These are phyloP conservation scores for Silurus aristotelis DNA, from an alignment of 2,797 vertebrate genomes.

Conservation along the genomic window DNA sequence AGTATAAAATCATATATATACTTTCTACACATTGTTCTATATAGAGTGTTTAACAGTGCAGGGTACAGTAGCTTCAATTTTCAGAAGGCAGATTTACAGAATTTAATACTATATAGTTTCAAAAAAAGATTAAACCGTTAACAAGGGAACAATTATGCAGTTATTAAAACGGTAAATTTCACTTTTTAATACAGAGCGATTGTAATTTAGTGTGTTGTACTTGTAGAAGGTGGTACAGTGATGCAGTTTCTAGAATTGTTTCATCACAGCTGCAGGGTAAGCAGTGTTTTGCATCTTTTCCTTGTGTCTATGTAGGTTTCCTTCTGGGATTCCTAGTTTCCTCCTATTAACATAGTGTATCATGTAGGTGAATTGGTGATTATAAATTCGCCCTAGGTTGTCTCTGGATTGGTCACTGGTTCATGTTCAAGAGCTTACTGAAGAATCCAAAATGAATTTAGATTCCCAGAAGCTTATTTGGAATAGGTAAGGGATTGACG, in stretches of 20 bases:
- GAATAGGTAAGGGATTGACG: background rate
- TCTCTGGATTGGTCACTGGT: background rate
- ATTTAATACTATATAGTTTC: background rate
- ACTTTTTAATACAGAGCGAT: background rate
- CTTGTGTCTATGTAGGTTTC: background rate
- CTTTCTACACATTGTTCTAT: background rate
- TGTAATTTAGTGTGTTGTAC: background rate
- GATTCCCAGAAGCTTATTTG: background rate
- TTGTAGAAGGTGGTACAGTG: background rate
- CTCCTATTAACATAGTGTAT: background rate
- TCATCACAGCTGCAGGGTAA: background rate
- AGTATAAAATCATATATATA: background rate
- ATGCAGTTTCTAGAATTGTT: background rate
- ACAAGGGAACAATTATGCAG: background rate
- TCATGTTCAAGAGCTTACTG: background rate
- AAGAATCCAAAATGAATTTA: background rate
- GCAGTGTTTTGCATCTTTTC: background rate
- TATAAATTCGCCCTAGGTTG: background rate
- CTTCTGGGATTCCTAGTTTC: background rate
- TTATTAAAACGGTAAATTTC: slow-evolving; percentile 11
- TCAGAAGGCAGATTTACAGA: background rate
- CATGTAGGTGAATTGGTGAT: background rate
- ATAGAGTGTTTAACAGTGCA: background rate
- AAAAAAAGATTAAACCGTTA: background rate
- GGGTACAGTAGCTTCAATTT: background rate